Evolutionary conservation across 2,888 invertebrate genomes (phyloP), one percentile per base, ranked within the genome.

Genomic region (Zonitis immaculata): DNA sequence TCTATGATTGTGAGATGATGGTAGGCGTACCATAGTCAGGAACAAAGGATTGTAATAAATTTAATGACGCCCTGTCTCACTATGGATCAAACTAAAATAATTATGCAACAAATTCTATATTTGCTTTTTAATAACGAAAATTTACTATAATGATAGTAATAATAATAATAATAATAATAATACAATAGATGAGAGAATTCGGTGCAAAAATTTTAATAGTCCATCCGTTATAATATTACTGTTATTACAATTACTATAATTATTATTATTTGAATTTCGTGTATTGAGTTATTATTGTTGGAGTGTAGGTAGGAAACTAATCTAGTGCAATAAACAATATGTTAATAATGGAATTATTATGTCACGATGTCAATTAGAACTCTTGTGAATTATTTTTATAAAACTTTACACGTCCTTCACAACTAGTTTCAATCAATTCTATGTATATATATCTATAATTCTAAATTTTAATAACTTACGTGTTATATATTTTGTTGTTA

Each of bases 291-390:
- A 26, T 44, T 5, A 14, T n/a, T n/a, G 44, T 2, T 11, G 12
- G 6, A 9, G 25, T 1, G 27, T 44, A n/a, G 44, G 44, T 27
- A 32, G 44, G 25, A 20, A 44, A 44, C 16, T 25, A 25, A 27
- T 44, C 16, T 27, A 26, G 18, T 44, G 27, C 44, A 44, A 44
- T 16, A 44, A 28, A 26, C 27, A 25, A 27, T 26, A 44, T 44
- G 44, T 44, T 20, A 44, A 44, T 44, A 44, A 11, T 28, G 11
- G 28, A 14, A 18, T 18, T 44, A 44, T 44, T 44, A 44, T 44
- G 44, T 44, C 44, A 44, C 18, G 35, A 35, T 44, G 44, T 44
- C 44, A 44, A 44, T 44, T 44, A 44, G 11, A 27, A 18, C 30
- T 30, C 30, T 43, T 43, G 22, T 43, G 44, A 44, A 44, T 8